These are phyloP conservation scores for Mionectes olivaceus DNA, from an alignment of 2,797 vertebrate genomes.

Conservation along the genomic window DNA sequence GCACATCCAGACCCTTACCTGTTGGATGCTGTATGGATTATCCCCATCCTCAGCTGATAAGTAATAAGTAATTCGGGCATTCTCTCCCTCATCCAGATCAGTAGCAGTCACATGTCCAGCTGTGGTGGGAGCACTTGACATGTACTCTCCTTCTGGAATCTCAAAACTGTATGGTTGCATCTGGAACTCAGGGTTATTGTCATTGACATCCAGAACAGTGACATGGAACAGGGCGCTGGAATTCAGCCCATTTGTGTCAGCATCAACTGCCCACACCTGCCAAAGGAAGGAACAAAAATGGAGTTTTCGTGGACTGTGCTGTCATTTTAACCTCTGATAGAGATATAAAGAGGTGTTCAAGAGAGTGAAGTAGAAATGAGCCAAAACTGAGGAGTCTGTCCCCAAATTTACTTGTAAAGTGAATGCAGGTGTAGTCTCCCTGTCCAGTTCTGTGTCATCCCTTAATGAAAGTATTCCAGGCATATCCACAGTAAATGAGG, in stretches of 20 bases:
- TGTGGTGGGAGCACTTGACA: not conserved
- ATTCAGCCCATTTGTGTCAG: slow-evolving; percentile 60
- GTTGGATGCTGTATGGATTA: slow-evolving; percentile 71
- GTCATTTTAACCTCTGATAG: not conserved
- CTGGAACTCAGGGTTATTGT: slow-evolving; percentile 84
- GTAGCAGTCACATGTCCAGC: slow-evolving; percentile 64
- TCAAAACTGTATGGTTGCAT: slow-evolving; percentile 63
- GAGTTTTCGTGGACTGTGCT: not conserved
- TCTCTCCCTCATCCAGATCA: slow-evolving; percentile 79
- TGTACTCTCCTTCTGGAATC: slow-evolving; percentile 75
- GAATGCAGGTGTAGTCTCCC: slow-evolving; percentile 78
- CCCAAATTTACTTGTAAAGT: slow-evolving; percentile 73
- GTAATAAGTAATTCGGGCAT: slow-evolving; percentile 71
- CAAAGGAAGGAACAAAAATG: not conserved
- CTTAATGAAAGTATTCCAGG: slow-evolving; percentile 78
- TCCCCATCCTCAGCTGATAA: slow-evolving; percentile 55
- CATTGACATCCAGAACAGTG: slow-evolving; percentile 83
- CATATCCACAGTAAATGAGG: slow-evolving; percentile 75
- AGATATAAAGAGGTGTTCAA: not conserved
- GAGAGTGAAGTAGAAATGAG: not conserved
- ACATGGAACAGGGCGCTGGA: slow-evolving; percentile 78
- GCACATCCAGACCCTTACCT: slow-evolving; percentile 66
- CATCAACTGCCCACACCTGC: slow-evolving; percentile 84
- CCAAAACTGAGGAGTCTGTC: not conserved
- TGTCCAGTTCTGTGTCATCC: slow-evolving; percentile 76